phyloP scores from a whole-genome alignment of 2,888 invertebrate species.

The Galerucella calmariensis region DNA sequence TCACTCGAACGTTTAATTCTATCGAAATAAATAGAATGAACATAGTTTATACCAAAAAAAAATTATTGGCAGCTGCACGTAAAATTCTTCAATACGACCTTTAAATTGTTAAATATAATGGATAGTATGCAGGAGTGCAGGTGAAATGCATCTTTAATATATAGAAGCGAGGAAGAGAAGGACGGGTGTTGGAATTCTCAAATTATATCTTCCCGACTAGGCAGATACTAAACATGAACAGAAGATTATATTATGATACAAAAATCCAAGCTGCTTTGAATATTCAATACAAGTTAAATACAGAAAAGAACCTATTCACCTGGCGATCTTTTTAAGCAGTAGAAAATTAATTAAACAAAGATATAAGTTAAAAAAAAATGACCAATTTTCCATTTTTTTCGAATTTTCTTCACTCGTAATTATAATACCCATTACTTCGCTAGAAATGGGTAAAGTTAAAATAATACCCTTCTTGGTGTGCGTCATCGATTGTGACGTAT shows the following conservation, averaged over 20 bases:
- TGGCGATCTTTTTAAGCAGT: background rate
- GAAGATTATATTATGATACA: slow-evolving; percentile 13
- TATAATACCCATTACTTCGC: too few relatives aligned
- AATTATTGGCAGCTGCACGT: slow-evolving; percentile 2
- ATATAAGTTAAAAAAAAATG: too few relatives aligned
- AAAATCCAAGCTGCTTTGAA: slow-evolving; percentile 30
- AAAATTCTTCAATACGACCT: background rate
- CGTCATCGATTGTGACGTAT: too few relatives aligned
- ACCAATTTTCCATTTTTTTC: too few relatives aligned
- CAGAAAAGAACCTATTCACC: slow-evolving; percentile 3
- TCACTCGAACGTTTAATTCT: background rate
- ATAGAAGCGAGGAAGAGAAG: background rate
- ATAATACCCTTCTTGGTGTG: too few relatives aligned
- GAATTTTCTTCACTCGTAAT: too few relatives aligned
- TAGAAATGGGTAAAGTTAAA: too few relatives aligned
- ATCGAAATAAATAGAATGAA: background rate
- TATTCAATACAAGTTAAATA: slow-evolving; percentile 10
- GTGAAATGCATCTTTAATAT: slow-evolving; percentile 34
- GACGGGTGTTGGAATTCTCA: slow-evolving; percentile 27
- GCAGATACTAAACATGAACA: slow-evolving; percentile 19
- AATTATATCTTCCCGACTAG: slow-evolving; percentile 32
- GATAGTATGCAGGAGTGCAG: slow-evolving; percentile 37
- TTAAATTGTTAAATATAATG: background rate
- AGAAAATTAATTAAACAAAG: background rate
- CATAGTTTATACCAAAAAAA: background rate